These are phyloP conservation scores for Zalophus californianus DNA, from an alignment of 2,797 vertebrate species.

Conservation along the genomic window DNA sequence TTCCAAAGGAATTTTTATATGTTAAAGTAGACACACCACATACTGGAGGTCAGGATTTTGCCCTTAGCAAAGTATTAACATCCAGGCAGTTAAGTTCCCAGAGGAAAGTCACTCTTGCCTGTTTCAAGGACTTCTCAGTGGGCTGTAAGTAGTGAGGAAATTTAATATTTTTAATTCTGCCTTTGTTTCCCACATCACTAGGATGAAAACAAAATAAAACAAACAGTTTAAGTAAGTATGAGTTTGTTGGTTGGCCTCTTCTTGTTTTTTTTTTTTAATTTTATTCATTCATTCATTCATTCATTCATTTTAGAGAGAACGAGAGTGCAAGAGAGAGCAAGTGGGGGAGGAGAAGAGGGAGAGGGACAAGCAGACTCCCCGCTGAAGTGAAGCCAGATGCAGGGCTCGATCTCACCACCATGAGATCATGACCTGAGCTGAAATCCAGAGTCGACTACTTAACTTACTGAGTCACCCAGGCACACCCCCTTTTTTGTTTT, in stretches of 20 bases:
- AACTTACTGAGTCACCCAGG: too few species aligned
- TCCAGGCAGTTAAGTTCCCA: not conserved
- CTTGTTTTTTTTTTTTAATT: not conserved
- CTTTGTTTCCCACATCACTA: not conserved
- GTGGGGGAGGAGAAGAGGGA: not conserved
- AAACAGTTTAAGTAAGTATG: not conserved
- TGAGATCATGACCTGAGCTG: too few species aligned
- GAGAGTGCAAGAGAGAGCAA: not conserved
- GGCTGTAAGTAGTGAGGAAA: not conserved
- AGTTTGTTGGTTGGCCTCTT: not conserved
- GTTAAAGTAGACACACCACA: not conserved
- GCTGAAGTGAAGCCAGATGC: not conserved
- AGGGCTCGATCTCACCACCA: too few species aligned
- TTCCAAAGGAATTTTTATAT: not conserved
- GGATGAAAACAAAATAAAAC: not conserved
- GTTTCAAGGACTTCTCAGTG: not conserved
- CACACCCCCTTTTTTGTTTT: not conserved
- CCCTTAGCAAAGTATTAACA: not conserved
- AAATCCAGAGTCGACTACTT: too few species aligned
- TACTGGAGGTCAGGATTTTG: not conserved
- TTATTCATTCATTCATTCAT: not conserved
- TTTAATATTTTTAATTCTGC: not conserved
- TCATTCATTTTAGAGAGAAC: not conserved
- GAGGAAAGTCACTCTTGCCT: not conserved
- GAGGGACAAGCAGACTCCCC: not conserved